Conservation (phyloP, 2,113 vertebrate species). For the Tragelaphus buxtoni region DNA sequence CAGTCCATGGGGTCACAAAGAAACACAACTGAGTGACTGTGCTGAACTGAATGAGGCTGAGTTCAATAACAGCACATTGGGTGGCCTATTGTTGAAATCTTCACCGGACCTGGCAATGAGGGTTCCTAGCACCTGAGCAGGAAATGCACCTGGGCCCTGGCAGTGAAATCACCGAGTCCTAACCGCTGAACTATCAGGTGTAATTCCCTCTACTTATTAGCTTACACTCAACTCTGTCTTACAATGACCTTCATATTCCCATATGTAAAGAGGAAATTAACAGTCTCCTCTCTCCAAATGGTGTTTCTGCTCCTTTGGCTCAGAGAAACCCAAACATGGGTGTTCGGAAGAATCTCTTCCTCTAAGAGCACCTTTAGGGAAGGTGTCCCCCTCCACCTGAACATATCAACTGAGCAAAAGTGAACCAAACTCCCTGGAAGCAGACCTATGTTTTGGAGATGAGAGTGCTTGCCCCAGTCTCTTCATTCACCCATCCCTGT, state of each 20-base stretch:
- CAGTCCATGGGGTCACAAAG: rapidly evolving
- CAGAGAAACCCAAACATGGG: neutral
- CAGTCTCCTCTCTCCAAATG: neutral
- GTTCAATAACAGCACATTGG: neutral
- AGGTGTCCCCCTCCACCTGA: neutral
- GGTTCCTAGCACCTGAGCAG: neutral
- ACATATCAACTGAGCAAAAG: neutral
- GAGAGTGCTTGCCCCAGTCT: neutral
- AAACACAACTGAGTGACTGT: neutral
- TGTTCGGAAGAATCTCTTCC: neutral
- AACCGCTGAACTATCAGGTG: neutral
- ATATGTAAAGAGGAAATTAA: neutral
- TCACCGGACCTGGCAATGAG: neutral
- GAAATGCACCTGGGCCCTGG: neutral
- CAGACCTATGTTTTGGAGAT: neutral
- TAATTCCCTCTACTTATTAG: neutral
- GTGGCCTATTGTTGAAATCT: neutral
- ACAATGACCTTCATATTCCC: conserved; percentile 34
- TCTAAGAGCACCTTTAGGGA: neutral
- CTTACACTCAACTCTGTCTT: neutral
- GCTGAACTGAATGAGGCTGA: neutral
- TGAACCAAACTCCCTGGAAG: neutral
- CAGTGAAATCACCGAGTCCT: neutral
- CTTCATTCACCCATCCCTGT: neutral
- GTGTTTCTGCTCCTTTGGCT: neutral